Conservation (phyloP, 1,140 invertebrate genomes). For the Delia radicum region DNA sequence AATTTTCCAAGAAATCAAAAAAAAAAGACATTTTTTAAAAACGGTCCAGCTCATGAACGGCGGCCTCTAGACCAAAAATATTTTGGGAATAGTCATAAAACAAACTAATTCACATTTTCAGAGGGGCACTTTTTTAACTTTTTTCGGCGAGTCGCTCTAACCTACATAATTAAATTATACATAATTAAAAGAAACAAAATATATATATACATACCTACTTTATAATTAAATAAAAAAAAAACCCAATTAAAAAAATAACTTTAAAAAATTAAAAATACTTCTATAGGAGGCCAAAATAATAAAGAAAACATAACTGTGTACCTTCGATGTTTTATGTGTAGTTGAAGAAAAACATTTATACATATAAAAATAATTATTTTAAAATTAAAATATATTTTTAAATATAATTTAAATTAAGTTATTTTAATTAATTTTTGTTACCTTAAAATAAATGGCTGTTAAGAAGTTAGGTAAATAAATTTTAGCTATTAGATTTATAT, state of each 20-base stretch:
- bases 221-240: neutral
- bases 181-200: too few species aligned
- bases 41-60: too few species aligned
- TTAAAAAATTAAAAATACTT: neutral
- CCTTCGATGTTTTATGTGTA: conserved; percentile 15
- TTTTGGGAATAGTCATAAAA: too few species aligned
- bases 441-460: neutral
- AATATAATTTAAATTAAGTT: neutral
- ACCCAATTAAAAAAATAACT: neutral
- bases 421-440: neutral
- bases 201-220: neutral
- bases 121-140: too few species aligned
- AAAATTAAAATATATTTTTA: neutral
- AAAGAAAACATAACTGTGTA: conserved; percentile 1
- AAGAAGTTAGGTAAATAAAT: neutral
- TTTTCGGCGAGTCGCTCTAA: too few species aligned
- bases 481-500: neutral
- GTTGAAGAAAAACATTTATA: neutral
- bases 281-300: neutral
- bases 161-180: too few species aligned
- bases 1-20: too few species aligned
- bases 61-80: too few species aligned
- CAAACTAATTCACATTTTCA: too few species aligned
- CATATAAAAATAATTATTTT: neutral
- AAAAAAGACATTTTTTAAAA: too few species aligned